Percentiles rank a stretch among this genome's conserved stretches.
phyloP scores from a whole-genome alignment of 1,140 invertebrate species.

The Platyscapa corneri region DNA sequence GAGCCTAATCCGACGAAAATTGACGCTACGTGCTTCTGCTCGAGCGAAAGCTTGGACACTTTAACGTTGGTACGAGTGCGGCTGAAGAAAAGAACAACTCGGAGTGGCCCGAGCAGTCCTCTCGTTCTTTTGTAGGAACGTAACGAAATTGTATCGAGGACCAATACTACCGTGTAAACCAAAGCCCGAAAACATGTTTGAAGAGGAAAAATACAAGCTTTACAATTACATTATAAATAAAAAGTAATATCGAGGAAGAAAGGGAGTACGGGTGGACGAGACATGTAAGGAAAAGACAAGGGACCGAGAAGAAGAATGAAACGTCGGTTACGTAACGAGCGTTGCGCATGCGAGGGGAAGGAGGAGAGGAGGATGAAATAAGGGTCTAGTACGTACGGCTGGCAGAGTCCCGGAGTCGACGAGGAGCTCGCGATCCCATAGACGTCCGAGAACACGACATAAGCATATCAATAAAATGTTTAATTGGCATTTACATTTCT shows the following conservation, averaged over 20 bases:
- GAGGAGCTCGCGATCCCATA: background rate
- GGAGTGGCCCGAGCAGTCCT: too few relatives aligned
- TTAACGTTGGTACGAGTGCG: too few relatives aligned
- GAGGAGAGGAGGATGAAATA: background rate
- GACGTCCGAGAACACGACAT: conserved; percentile 65
- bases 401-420: background rate
- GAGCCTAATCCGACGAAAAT: too few relatives aligned
- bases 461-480: conserved; percentile 72
- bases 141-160: too few relatives aligned
- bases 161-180: background rate
- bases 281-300: background rate
- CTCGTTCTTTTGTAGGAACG: too few relatives aligned
- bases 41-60: too few relatives aligned
- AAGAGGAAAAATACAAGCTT: background rate
- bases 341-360: background rate
- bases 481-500: conserved; percentile 72
- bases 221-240: background rate
- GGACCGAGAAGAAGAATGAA: background rate
- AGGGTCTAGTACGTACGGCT: background rate
- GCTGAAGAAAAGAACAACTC: too few relatives aligned
- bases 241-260: too few relatives aligned
- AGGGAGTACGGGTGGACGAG: too few relatives aligned
- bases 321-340: background rate
- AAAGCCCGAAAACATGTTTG: background rate
- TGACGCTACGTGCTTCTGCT: too few relatives aligned